Percentiles rank a stretch among this genome's conserved stretches.
Evolutionary conservation across 2,113 vertebrate species (phyloP).

Genomic region (Platysteira castanea): DNA sequence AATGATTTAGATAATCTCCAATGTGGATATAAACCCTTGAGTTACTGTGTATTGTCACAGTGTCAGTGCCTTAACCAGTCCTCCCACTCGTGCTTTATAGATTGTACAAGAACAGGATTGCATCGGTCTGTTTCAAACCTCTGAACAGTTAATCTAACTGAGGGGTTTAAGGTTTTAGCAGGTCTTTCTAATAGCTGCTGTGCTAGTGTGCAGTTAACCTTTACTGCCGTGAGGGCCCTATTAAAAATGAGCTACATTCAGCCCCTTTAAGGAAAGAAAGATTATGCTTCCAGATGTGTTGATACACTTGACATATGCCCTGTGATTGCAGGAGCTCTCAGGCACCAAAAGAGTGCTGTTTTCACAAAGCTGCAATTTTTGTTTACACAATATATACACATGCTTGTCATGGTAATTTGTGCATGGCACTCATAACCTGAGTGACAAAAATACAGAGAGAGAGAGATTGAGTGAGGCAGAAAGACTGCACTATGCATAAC

Average conservation of each 20-base stretch:
- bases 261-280: slow-evolving; percentile 18
- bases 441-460: neutral
- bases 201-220: slow-evolving; percentile 48
- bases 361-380: slow-evolving; percentile 10
- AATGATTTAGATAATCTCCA: slow-evolving; percentile 19
- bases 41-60: neutral
- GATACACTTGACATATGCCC: slow-evolving; percentile 45
- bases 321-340: slow-evolving; percentile 1
- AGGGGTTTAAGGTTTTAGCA: slow-evolving; percentile 47
- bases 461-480: neutral
- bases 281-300: slow-evolving; percentile 45
- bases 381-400: neutral
- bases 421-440: neutral
- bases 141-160: slow-evolving; percentile 49
- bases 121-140: neutral
- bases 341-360: neutral
- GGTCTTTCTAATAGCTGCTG: slow-evolving; percentile 22
- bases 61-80: neutral
- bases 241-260: slow-evolving; percentile 51
- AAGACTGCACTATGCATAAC: neutral
- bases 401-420: slow-evolving; percentile 23
- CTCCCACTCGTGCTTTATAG: slow-evolving; percentile 4
- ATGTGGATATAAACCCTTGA: neutral
- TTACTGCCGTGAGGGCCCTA: slow-evolving; percentile 35
- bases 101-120: neutral